Percentiles rank a stretch among this genome's conserved stretches.
Conservation (phyloP, 1,140 invertebrate genomes). For the Ridgeia piscesae region DNA sequence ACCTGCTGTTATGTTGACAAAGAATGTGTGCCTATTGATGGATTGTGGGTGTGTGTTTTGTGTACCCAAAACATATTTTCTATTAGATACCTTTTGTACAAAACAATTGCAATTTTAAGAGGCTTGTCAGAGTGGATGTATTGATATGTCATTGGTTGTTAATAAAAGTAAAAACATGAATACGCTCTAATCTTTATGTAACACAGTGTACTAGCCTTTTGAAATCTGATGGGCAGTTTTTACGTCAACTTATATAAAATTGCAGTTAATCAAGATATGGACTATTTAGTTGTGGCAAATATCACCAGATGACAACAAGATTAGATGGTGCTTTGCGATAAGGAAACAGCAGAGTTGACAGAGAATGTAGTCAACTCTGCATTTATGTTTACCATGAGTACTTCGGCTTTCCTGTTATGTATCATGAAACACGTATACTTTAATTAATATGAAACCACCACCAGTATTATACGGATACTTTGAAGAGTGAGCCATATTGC, state of each 20-base stretch:
- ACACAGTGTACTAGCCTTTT: background rate
- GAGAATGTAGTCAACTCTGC: too few species aligned
- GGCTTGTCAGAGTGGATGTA: background rate
- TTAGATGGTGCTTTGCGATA: too few species aligned
- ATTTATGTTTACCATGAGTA: too few species aligned
- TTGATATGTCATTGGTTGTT: background rate
- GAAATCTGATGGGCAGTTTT: background rate
- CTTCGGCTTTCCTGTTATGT: too few species aligned
- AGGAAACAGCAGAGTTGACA: too few species aligned
- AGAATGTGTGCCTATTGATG: background rate
- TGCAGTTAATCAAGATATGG: too few species aligned
- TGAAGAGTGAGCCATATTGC: too few species aligned
- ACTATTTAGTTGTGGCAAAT: too few species aligned
- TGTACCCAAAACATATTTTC: background rate
- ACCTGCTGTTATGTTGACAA: background rate
- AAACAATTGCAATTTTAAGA: slow-evolving; percentile 2
- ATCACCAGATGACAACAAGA: too few species aligned
- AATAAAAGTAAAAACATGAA: background rate
- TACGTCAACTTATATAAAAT: background rate
- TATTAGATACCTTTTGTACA: background rate
- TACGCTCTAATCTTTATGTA: background rate
- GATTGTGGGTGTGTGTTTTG: background rate
- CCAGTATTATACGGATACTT: too few species aligned
- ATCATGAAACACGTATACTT: too few species aligned
- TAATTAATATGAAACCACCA: too few species aligned